These are phyloP conservation scores for Ivindomyrus marchei DNA, from an alignment of 2,113 vertebrate genomes.

Conservation along the genomic window DNA sequence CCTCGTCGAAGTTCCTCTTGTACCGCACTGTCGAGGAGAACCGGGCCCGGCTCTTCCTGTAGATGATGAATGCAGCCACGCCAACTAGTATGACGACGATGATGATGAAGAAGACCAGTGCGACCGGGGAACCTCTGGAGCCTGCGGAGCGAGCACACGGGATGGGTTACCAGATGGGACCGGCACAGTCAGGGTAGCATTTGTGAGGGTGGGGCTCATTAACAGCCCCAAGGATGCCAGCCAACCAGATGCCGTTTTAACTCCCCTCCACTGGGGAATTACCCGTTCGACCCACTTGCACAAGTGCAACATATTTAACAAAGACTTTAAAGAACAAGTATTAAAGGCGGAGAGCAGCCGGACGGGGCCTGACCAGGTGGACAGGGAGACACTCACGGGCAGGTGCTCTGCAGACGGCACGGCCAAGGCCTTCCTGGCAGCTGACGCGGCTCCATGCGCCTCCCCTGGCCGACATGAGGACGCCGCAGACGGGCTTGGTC, in stretches of 20 bases:
- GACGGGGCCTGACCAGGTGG: background rate
- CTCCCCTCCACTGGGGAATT: background rate
- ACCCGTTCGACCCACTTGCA: background rate
- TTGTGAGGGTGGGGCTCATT: background rate
- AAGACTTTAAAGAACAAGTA: background rate
- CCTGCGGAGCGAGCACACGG: conserved; percentile 46
- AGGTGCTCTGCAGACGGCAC: conserved; percentile 67
- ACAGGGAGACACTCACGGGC: conserved; percentile 58
- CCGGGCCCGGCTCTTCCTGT: conserved; percentile 59
- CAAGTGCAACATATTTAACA: background rate
- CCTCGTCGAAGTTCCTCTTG: conserved; percentile 73
- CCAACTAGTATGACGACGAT: conserved; percentile 49
- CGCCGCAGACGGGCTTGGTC: conserved; percentile 61
- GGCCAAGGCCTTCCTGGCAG: conserved; percentile 62
- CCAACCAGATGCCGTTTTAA: background rate
- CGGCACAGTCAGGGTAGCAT: background rate
- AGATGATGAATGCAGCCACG: conserved; percentile 57
- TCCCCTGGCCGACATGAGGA: conserved; percentile 63
- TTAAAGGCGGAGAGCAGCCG: background rate
- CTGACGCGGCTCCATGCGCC: conserved; percentile 73
- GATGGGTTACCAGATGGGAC: background rate
- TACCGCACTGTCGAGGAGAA: conserved; percentile 73
- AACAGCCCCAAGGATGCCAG: background rate
- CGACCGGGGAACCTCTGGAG: conserved; percentile 57
- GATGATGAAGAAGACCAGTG: conserved; percentile 63